Evolutionary conservation across 2,888 invertebrate species (phyloP).

Genomic region (Conistra vaccinii): DNA sequence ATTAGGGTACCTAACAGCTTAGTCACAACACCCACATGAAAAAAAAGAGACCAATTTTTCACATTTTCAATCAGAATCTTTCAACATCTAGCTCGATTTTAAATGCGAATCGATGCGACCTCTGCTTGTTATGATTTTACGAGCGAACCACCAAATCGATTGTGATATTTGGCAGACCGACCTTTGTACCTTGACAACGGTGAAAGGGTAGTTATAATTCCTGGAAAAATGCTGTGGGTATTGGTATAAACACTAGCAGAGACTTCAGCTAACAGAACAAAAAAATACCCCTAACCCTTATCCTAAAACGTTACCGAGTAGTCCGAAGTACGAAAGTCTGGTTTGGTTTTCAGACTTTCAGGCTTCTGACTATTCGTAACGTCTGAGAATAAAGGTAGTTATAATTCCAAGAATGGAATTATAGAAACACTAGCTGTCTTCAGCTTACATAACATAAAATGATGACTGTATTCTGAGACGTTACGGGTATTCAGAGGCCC

Average conservation of each 20-base stretch:
- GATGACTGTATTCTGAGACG: neutral
- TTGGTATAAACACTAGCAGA: neutral
- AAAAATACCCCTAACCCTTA: too few species aligned
- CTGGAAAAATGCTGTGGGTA: neutral
- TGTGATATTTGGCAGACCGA: constrained; percentile 23
- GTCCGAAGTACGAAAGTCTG: neutral
- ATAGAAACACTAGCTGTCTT: neutral
- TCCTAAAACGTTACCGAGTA: neutral
- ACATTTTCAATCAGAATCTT: neutral
- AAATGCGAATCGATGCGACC: constrained; percentile 1
- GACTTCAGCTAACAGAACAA: neutral
- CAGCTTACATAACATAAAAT: neutral
- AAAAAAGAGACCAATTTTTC: neutral
- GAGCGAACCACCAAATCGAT: constrained; percentile 31
- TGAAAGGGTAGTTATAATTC: neutral
- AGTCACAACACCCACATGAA: too few species aligned
- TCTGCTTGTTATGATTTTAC: constrained; percentile 21
- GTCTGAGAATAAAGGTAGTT: too few species aligned
- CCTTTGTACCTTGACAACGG: constrained; percentile 8
- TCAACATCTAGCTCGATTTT: constrained; percentile 8
- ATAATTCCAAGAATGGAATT: neutral
- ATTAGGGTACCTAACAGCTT: too few species aligned
- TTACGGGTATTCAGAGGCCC: neutral
- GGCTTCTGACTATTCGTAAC: neutral
- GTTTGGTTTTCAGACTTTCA: neutral